Percentiles rank a stretch among this genome's conserved stretches.
These are phyloP conservation scores for Phylloscopus whistleri DNA, from an alignment of 2,113 vertebrate species.

Conservation along the genomic window DNA sequence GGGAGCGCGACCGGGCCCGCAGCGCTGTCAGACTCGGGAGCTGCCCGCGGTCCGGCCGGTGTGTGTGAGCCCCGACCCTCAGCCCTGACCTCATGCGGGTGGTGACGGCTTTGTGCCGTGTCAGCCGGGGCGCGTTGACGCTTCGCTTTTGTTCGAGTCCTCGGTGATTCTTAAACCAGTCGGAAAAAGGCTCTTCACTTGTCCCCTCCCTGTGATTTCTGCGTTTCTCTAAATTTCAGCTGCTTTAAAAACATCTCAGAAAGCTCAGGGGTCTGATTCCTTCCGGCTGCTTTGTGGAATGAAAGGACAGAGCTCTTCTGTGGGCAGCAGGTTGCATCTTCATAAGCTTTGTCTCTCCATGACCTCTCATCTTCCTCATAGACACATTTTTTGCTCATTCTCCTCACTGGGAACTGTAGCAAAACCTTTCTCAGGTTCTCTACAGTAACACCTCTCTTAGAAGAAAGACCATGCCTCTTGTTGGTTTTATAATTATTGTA, in stretches of 20 bases:
- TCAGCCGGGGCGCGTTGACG: neutral
- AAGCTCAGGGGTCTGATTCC: neutral
- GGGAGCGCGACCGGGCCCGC: neutral
- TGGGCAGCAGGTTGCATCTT: neutral
- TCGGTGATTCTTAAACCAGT: neutral
- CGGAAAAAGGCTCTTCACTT: accelerated
- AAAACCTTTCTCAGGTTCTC: neutral
- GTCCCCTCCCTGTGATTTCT: accelerated
- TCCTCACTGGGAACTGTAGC: accelerated
- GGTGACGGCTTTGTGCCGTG: neutral
- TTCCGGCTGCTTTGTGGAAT: accelerated
- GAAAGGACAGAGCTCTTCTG: neutral
- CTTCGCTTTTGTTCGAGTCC: neutral
- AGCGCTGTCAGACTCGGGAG: neutral
- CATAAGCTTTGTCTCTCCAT: neutral
- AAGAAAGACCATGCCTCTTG: neutral
- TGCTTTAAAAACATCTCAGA: accelerated
- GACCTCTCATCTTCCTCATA: neutral
- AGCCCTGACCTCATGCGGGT: neutral
- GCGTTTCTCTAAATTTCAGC: neutral
- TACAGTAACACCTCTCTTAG: neutral
- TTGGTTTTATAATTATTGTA: neutral
- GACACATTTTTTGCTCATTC: accelerated
- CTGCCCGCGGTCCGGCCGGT: accelerated
- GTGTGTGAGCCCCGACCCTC: neutral